Evolutionary conservation across 2,797 vertebrate genomes (phyloP).

Genomic region (Bradypus variegatus): DNA sequence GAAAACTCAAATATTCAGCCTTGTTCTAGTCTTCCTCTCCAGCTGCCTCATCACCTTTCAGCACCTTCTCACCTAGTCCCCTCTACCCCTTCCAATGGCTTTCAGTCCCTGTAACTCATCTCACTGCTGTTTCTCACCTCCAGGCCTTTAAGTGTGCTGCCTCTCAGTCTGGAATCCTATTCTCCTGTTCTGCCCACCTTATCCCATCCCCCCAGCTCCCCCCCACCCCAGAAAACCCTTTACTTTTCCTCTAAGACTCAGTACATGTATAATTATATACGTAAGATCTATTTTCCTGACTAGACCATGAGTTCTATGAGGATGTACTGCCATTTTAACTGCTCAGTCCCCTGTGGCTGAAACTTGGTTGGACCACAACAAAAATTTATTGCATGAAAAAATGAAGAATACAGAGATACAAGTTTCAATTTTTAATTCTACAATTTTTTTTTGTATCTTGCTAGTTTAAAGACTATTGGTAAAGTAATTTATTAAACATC

Average conservation of each 20-base stretch:
- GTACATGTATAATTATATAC: background rate
- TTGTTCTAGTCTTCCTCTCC: background rate
- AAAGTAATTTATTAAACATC: background rate
- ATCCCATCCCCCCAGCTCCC: no score
- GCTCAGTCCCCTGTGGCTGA: background rate
- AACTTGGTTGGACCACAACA: background rate
- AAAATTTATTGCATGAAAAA: background rate
- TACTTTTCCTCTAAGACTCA: background rate
- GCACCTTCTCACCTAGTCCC: background rate
- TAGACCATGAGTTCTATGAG: background rate
- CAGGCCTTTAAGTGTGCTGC: background rate
- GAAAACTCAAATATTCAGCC: background rate
- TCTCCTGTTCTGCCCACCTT: background rate
- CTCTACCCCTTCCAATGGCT: fast-evolving
- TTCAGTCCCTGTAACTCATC: background rate
- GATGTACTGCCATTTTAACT: background rate
- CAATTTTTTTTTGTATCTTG: background rate
- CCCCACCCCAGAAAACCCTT: background rate
- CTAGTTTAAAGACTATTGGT: background rate
- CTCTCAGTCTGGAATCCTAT: background rate
- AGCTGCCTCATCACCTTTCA: background rate
- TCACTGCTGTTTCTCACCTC: background rate
- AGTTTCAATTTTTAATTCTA: background rate
- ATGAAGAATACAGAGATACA: background rate
- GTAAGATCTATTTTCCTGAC: background rate